A percentile compares a stretch with the other conserved stretches of the same genome.
Evolutionary conservation across 2,888 invertebrate species (phyloP).

Genomic region (Arge pagana): DNA sequence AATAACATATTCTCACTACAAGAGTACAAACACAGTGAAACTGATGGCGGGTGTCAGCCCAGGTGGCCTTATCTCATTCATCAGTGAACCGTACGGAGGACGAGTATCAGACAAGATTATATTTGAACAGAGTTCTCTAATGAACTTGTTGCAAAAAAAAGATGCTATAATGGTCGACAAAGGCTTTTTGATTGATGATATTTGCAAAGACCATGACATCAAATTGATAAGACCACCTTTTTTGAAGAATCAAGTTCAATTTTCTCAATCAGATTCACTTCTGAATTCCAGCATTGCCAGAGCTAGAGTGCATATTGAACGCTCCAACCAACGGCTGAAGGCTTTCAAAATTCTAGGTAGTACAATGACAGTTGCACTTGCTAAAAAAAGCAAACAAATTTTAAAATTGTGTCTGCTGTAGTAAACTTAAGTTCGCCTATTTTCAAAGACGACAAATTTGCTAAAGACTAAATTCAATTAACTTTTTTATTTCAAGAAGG

Average conservation of each 20-base stretch:
- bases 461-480: neutral
- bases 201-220: slow-evolving; percentile 27
- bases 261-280: slow-evolving; percentile 24
- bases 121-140: slow-evolving; percentile 25
- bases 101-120: slow-evolving; percentile 36
- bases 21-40: slow-evolving; percentile 34
- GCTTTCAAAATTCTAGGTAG: slow-evolving; percentile 18
- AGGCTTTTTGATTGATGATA: slow-evolving; percentile 33
- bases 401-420: slow-evolving; percentile 17
- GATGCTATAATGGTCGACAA: slow-evolving; percentile 40
- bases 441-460: slow-evolving; percentile 15
- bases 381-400: slow-evolving; percentile 16
- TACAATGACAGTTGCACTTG: slow-evolving; percentile 14
- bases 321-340: slow-evolving; percentile 26
- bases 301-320: slow-evolving; percentile 29
- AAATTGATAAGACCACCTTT: slow-evolving; percentile 29
- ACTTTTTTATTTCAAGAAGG: too few species aligned
- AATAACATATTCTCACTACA: slow-evolving; percentile 36
- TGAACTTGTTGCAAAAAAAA: slow-evolving; percentile 10
- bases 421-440: slow-evolving; percentile 20
- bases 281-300: slow-evolving; percentile 22
- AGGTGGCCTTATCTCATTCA: slow-evolving; percentile 34
- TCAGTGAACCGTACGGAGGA: slow-evolving; percentile 37
- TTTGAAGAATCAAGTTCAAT: slow-evolving; percentile 21
- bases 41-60: slow-evolving; percentile 38